Percentiles rank a stretch among this genome's conserved stretches.
phyloP scores from a whole-genome alignment of 2,888 invertebrate species.

The Polydrusus cervinus region DNA sequence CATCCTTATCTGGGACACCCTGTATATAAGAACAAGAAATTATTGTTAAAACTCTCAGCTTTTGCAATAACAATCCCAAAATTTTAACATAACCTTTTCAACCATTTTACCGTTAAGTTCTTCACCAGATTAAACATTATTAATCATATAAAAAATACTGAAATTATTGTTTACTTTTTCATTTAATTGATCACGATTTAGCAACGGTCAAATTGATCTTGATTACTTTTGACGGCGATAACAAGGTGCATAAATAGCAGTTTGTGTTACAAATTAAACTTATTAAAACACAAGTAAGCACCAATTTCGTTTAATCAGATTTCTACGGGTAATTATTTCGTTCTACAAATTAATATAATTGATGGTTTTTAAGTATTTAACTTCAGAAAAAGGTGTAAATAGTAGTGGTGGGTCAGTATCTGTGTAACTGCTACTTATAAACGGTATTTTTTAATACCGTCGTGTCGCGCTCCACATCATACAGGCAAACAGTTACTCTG shows the following conservation, averaged over 20 bases:
- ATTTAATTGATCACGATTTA: conserved; percentile 31
- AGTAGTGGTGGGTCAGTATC: too few species aligned
- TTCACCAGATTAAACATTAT: conserved; percentile 20
- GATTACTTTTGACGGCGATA: conserved; percentile 29
- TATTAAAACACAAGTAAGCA: conserved; percentile 12
- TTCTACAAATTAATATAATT: conserved; percentile 4
- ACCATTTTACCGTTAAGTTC: not conserved
- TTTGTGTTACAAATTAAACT: conserved; percentile 17
- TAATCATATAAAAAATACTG: not conserved
- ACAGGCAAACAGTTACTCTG: too few species aligned
- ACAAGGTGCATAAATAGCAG: conserved; percentile 36
- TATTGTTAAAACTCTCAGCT: too few species aligned
- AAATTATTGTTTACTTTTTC: conserved; percentile 2
- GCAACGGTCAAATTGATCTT: conserved; percentile 20
- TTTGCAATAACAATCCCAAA: too few species aligned
- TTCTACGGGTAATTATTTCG: conserved; percentile 5
- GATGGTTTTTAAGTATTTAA: not conserved
- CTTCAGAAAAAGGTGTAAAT: not conserved
- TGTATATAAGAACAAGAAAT: too few species aligned
- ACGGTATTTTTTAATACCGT: too few species aligned
- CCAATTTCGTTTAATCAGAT: not conserved
- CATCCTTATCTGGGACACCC: too few species aligned
- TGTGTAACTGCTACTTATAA: too few species aligned
- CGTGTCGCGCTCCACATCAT: too few species aligned
- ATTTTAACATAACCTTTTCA: not conserved